These are phyloP conservation scores for honey bee (Apis mellifera) DNA, from an alignment of 1,140 invertebrate genomes.

Conservation along the genomic window DNA sequence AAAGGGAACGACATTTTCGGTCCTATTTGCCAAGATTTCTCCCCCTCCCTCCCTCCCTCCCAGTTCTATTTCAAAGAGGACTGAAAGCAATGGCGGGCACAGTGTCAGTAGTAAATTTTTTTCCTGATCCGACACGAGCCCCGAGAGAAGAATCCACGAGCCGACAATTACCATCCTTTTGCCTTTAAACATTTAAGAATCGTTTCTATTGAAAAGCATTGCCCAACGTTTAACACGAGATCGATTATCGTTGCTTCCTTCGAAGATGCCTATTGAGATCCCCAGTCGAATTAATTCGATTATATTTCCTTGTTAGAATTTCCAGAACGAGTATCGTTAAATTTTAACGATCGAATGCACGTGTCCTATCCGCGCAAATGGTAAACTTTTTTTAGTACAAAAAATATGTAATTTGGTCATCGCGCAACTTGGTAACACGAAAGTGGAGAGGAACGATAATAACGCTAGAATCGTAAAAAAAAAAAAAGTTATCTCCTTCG, in stretches of 20 bases:
- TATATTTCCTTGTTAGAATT: too few species aligned
- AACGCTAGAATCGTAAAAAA: neutral
- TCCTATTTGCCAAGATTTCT: slow-evolving; percentile 28
- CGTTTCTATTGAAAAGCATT: neutral
- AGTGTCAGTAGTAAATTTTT: slow-evolving; percentile 43
- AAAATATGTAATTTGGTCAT: neutral
- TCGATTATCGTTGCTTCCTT: neutral
- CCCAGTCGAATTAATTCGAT: too few species aligned
- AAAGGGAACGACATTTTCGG: slow-evolving; percentile 29
- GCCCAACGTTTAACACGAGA: too few species aligned
- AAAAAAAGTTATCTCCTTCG: neutral
- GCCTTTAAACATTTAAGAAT: neutral
- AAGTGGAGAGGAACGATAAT: neutral
- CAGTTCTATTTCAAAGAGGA: slow-evolving; percentile 17
- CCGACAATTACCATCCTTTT: slow-evolving; percentile 26
- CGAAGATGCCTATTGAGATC: neutral
- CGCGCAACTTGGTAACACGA: neutral
- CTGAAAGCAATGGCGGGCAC: slow-evolving; percentile 32
- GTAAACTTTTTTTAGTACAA: too few species aligned
- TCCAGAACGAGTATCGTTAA: too few species aligned
- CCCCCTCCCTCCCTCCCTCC: neutral
- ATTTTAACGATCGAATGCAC: too few species aligned
- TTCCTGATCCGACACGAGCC: slow-evolving; percentile 18
- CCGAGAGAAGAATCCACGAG: slow-evolving; percentile 7
- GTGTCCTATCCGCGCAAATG: too few species aligned